A percentile compares a stretch with the other conserved stretches of the same genome.
phyloP scores from a whole-genome alignment of 2,888 invertebrate species.

The Drosophila nigricruria region DNA sequence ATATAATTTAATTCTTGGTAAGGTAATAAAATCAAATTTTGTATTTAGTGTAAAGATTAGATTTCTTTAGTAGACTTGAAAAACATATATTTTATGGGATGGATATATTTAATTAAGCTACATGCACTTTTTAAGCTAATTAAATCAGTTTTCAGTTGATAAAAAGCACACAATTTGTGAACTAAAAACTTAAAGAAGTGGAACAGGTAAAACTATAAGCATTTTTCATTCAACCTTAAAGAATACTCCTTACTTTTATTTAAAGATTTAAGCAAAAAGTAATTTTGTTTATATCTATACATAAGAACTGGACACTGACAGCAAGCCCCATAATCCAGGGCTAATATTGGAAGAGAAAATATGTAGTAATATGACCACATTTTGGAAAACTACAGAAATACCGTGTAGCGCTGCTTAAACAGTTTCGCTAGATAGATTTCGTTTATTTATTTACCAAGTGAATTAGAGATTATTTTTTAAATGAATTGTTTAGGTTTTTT shows the following conservation, averaged over 20 bases:
- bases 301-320: constrained; percentile 48
- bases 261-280: constrained; percentile 23
- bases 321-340: constrained; percentile 41
- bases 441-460: background rate
- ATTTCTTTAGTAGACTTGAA: too few species aligned
- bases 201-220: background rate
- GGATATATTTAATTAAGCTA: too few species aligned
- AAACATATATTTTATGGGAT: too few species aligned
- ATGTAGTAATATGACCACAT: background rate
- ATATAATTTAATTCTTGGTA: too few species aligned
- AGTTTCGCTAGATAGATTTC: background rate
- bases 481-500: too few species aligned
- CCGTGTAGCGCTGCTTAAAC: constrained; percentile 14
- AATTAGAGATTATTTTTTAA: too few species aligned
- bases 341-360: constrained; percentile 31
- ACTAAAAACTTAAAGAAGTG: too few species aligned
- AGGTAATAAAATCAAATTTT: too few species aligned
- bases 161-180: too few species aligned
- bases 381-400: constrained; percentile 10
- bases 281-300: constrained; percentile 38
- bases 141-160: background rate
- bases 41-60: too few species aligned
- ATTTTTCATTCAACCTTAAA: background rate
- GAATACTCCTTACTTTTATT: constrained; percentile 9
- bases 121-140: too few species aligned